These are phyloP conservation scores for Albula goreensis DNA, from an alignment of 2,113 vertebrate genomes.

Conservation along the genomic window DNA sequence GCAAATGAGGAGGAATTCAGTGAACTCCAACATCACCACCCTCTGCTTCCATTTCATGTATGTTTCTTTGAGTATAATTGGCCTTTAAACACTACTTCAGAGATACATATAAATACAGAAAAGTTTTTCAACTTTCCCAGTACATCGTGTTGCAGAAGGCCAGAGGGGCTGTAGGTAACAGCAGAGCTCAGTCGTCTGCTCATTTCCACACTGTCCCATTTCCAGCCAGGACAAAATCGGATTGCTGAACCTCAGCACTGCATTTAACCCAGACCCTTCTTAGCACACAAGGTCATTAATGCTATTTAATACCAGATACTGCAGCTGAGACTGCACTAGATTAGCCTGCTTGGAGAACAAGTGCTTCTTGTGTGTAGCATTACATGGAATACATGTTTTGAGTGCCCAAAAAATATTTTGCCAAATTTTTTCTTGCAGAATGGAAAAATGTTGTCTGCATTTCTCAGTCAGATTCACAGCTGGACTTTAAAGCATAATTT, in stretches of 20 bases:
- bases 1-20: too few relatives aligned
- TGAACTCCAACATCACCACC: too few relatives aligned
- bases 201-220: neutral
- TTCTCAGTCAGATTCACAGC: conserved; percentile 16
- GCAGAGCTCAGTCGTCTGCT: neutral
- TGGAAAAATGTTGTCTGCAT: conserved; percentile 14
- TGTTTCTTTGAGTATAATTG: too few relatives aligned
- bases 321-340: neutral
- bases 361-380: conserved; percentile 35
- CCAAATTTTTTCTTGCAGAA: conserved; percentile 29
- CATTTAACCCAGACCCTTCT: neutral
- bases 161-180: neutral
- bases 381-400: neutral
- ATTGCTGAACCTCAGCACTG: neutral
- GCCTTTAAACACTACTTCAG: too few relatives aligned
- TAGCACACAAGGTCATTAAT: neutral
- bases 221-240: neutral
- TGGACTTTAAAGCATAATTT: conserved; percentile 20
- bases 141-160: too few relatives aligned
- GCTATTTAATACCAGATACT: neutral
- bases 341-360: conserved; percentile 30
- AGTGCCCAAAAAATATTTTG: conserved; percentile 38
- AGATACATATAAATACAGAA: too few relatives aligned
- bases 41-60: too few relatives aligned
- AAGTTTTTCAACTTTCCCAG: too few relatives aligned